Base-by-base conservation (phyloP, 2,797 vertebrate species). In the Chloroceryle amazona region DNA sequence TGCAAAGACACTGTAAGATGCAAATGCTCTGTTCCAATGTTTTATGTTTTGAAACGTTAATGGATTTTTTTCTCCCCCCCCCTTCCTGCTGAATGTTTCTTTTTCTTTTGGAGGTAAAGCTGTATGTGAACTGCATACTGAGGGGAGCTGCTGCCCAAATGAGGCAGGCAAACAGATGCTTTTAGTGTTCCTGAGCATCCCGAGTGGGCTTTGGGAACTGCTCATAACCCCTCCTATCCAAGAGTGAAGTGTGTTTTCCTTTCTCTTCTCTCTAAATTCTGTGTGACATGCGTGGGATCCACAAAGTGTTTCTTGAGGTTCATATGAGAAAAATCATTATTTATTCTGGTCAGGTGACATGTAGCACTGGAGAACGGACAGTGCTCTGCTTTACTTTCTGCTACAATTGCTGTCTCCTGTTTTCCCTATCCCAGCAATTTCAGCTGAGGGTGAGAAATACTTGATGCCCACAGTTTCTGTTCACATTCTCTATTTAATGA, bases 261-360 rank as follows among this genome's bases (percentile, higher is more conserved):
- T 85, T 84, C 16, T 31, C 10, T 20, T 76, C 73, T 83, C 35
- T 39, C 66, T 63, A 70, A 89, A 85, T 0, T 1, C 63, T 82
- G 60, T 61, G 71, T 1, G 35, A 93, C 70, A 31, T 11, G 29
- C 52, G 18, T 92, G 28, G 79, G 82, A 66, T 76, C 52, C 67
- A 74, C 37, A 33, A 94, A 93, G 51, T 54, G 49, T 73, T 94
- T 90, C 80, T 78, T 71, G 74, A 90, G 67, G 52, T 71, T 96
- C 81, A 57, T 44, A 85, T 85, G 86, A 94, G 76, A 81, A 78
- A 93, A 93, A 80, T 61, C 7, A 22, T 89, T 85, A 72, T 95
- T 96, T 96, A 57, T 92, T 74, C 94, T 95, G 90, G 88, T 93
- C 76, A 84, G 80, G 47, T 81, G 94, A 90, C 86, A 89, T 1